Base-by-base conservation (phyloP, 2,888 invertebrate species). In the Falcaria lacertinaria region DNA sequence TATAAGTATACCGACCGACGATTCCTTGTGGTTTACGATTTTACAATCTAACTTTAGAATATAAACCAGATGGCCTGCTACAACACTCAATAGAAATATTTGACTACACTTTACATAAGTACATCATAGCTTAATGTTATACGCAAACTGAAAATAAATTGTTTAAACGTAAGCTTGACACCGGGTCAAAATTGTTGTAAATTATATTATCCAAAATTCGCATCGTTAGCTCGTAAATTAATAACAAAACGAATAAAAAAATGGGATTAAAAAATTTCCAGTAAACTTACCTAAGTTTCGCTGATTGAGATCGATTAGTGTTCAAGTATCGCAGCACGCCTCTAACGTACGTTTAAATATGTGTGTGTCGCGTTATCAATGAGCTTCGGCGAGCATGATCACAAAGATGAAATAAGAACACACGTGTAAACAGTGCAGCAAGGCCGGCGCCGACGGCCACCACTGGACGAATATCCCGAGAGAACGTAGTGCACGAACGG, bases 31-130 rank as follows among this genome's bases (percentile, higher is more conserved):
- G 83, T 89, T 87, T 84, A 88, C 86, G 84, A 85, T 86, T 85
- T 83, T 80, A 82, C 81, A 84, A 81, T 85, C 88, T 89, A 89
- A 89, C 83, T 88, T 87, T 89, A 89, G 88, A 86, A 85, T 84
- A 80, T 78, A 83, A 84, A 80, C 88, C 88, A 89, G 88, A 89
- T 89, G 88, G 87, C 89, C 77, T 70, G 77, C 80, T 74, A 59
- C 65, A 79, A 73, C 74, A 78, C 75, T 84, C 78, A 74, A 78
- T 80, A 79, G 73, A 80, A 80, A 80, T 80, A 80, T 83, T 76
- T 65, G 49, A 74, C 71, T 60, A 74, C 62, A 70, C 69, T 72
- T 74, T 69, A 68, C 60, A 61, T 54, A 60, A 36, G 44, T 45
- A 47, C 40, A 45, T 32, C 4, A 50, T 39, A 47, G 41, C n/a